Conservation (phyloP, 2,797 vertebrate species). For the Crotalus adamanteus region DNA sequence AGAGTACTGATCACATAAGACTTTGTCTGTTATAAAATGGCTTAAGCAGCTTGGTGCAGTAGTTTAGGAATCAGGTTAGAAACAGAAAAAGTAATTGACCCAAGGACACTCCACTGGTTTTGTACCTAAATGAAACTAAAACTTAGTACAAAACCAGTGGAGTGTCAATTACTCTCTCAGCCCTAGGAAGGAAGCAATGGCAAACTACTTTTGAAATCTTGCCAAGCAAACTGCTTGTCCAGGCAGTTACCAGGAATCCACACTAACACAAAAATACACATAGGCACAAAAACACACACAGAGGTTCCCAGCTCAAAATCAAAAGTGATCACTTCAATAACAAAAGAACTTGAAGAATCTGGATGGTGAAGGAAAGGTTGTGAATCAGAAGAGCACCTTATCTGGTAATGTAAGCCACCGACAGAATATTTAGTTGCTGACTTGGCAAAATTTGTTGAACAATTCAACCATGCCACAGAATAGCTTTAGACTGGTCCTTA, state of each 20-base stretch:
- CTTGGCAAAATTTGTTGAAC: no score
- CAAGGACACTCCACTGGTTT: neutral
- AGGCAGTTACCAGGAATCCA: neutral
- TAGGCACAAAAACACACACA: neutral
- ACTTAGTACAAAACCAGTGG: neutral
- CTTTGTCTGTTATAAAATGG: neutral
- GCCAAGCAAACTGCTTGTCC: neutral
- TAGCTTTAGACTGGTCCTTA: neutral
- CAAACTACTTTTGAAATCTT: neutral
- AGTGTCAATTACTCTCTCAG: neutral
- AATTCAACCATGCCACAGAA: neutral
- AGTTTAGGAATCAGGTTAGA: neutral
- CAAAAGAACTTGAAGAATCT: neutral
- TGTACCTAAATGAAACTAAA: neutral
- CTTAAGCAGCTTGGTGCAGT: neutral
- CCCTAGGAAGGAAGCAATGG: neutral
- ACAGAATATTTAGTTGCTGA: neutral
- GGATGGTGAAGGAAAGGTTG: neutral
- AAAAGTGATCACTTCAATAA: neutral
- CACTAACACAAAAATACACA: neutral
- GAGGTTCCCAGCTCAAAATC: neutral
- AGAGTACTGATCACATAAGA: neutral
- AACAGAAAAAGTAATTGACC: neutral
- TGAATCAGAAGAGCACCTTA: neutral
- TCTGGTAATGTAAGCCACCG: neutral